Percentiles rank a stretch among this genome's conserved stretches.
These are phyloP conservation scores for Vollenhovia emeryi DNA, from an alignment of 1,140 invertebrate genomes.

Conservation along the genomic window DNA sequence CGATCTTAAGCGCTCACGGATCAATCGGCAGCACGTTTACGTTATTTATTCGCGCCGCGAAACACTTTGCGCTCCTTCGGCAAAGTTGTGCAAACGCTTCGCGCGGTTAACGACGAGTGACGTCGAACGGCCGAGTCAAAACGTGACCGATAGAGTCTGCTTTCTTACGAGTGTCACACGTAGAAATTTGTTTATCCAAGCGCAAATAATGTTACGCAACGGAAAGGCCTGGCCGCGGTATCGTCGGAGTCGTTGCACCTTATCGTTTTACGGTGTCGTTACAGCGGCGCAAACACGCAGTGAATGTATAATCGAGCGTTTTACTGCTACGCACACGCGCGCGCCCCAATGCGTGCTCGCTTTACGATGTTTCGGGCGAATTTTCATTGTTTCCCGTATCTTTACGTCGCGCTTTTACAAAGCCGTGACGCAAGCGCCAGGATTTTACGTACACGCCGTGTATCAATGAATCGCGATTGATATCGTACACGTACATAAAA, in stretches of 20 bases:
- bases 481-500: neutral
- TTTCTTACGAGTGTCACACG: neutral
- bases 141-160: neutral
- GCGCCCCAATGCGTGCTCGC: neutral
- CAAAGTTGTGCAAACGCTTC: neutral
- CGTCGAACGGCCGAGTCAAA: neutral
- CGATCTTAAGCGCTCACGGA: too few relatives aligned
- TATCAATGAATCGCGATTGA: neutral
- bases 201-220: neutral
- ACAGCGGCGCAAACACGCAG: constrained; percentile 5
- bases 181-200: constrained; percentile 5
- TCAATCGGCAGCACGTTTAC: neutral
- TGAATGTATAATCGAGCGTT: constrained; percentile 31
- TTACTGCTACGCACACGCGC: constrained; percentile 24
- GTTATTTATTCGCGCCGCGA: neutral
- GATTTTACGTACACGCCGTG: neutral
- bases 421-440: neutral
- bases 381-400: constrained; percentile 39
- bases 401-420: constrained; percentile 2
- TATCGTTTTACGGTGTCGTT: constrained; percentile 56
- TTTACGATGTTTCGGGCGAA: constrained; percentile 11
- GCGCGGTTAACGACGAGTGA: neutral
- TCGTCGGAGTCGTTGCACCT: constrained; percentile 42
- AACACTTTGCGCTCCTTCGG: neutral
- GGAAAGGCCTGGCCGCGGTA: constrained; percentile 27